A percentile compares a stretch with the other conserved stretches of the same genome.
phyloP scores from a whole-genome alignment of 2,113 vertebrate species.

The Sclerurus mexicanus region DNA sequence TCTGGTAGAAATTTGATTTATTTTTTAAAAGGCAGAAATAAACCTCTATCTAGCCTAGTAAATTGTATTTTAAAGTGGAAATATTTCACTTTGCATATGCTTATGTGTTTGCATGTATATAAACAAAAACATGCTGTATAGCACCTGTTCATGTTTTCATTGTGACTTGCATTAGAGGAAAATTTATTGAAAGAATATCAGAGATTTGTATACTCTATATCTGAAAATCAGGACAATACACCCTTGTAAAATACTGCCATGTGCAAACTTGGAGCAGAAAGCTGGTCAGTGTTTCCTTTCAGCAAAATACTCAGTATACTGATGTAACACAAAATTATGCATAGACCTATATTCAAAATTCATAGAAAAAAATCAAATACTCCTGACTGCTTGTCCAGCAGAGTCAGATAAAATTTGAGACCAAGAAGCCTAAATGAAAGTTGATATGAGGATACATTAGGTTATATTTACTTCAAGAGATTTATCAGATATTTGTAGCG shows the following conservation, averaged over 20 bases:
- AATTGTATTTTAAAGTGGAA: not conserved
- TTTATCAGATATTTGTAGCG: not conserved
- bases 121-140: not conserved
- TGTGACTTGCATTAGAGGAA: not conserved
- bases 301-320: not conserved
- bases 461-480: not conserved
- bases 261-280: not conserved
- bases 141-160: not conserved
- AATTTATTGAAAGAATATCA: not conserved
- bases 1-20: not conserved
- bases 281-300: not conserved
- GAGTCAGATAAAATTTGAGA: not conserved
- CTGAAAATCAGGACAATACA: not conserved
- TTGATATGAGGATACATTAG: not conserved
- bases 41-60: not conserved
- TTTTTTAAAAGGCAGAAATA: not conserved
- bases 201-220: not conserved
- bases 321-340: not conserved
- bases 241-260: not conserved
- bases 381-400: not conserved
- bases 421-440: not conserved
- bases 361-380: not conserved
- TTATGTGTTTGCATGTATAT: not conserved
- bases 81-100: not conserved
- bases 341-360: not conserved